These are phyloP conservation scores for Alfaro cultratus DNA, from an alignment of 2,797 vertebrate species.

Conservation along the genomic window DNA sequence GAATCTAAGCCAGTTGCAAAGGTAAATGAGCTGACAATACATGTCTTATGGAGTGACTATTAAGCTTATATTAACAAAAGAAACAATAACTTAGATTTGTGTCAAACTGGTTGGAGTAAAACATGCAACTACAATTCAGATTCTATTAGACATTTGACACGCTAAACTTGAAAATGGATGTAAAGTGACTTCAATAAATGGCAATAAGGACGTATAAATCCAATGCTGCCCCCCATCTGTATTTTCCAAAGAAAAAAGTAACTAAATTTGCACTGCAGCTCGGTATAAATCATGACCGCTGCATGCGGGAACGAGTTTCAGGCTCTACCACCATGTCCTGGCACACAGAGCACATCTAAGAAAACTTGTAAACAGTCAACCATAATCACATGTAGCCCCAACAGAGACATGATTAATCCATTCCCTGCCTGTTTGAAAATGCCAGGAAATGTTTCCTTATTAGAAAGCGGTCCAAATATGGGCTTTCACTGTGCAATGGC, in stretches of 20 bases:
- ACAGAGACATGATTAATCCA: constrained; percentile 74
- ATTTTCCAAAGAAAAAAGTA: constrained; percentile 61
- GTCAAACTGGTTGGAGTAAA: constrained; percentile 22
- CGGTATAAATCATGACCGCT: constrained; percentile 67
- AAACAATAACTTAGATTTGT: constrained; percentile 16
- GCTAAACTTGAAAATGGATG: constrained; percentile 34
- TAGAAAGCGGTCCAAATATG: constrained; percentile 63
- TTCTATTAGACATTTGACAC: constrained; percentile 5
- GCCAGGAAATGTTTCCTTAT: constrained; percentile 68
- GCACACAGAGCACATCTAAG: constrained; percentile 70
- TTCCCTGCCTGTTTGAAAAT: constrained; percentile 72
- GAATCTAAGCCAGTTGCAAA: background rate
- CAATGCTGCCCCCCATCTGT: constrained; percentile 62
- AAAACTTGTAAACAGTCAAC: constrained; percentile 79
- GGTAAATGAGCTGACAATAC: background rate
- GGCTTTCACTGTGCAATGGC: constrained; percentile 55
- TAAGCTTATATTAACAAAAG: background rate
- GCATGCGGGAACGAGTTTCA: constrained; percentile 67
- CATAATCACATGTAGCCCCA: constrained; percentile 75
- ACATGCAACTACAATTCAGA: constrained; percentile 25
- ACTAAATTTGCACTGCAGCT: constrained; percentile 61
- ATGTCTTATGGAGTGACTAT: background rate
- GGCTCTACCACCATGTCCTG: constrained; percentile 77
- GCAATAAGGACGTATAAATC: constrained; percentile 60
- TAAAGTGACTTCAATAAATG: constrained; percentile 56